Base-by-base conservation (phyloP, 1,140 invertebrate genomes). In the Lineus longissimus region DNA sequence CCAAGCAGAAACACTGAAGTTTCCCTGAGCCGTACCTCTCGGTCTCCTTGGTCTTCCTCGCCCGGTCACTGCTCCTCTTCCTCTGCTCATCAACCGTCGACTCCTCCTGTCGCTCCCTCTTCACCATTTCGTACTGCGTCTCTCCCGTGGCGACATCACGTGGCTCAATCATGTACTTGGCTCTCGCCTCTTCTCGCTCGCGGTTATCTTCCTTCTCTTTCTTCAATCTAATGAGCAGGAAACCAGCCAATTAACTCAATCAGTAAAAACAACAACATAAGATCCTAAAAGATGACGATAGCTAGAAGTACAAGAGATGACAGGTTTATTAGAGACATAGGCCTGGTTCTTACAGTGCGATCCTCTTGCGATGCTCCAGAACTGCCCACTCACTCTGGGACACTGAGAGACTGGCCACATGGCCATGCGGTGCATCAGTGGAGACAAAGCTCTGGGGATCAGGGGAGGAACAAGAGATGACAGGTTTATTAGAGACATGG, bases 171-270 rank as follows among this genome's bases (percentile, higher is more conserved):
- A 74, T 25, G 27, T 65, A 60, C 17, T 67, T 61, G 6, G 77
- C 70, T 13, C 64, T 13, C 15, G 70, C 68, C 64, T 80, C 76
- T 45, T 75, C 70, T 51, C 64, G 47, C 36, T 64, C 54, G 58
- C 76, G 66, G 55, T 71, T 66, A 33, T 72, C 70, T 59, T 78
- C 76, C 51, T 77, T 77, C 41, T 77, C 70, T 45, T 73, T 73
- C 62, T 79, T 79, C 31, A 79, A 56, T 59, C 73, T 76, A 55
- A 67, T 45, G 58, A 23, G n/a, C n/a, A n/a, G n/a, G n/a, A 58
- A 17, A 29, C 9, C 11, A 43, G 11, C 40, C n/a, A n/a, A 43
- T 13, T 43, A 11, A 43, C 11, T 43, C 11, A n/a, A 13, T 13
- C 40, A 43, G n/a, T 11, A 43, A 11, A 43, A 43, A 43, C 11